A percentile compares a stretch with the other conserved stretches of the same genome.
These are phyloP conservation scores for Brachionus manjavacas DNA, from an alignment of 1,140 invertebrate genomes.

Conservation along the genomic window DNA sequence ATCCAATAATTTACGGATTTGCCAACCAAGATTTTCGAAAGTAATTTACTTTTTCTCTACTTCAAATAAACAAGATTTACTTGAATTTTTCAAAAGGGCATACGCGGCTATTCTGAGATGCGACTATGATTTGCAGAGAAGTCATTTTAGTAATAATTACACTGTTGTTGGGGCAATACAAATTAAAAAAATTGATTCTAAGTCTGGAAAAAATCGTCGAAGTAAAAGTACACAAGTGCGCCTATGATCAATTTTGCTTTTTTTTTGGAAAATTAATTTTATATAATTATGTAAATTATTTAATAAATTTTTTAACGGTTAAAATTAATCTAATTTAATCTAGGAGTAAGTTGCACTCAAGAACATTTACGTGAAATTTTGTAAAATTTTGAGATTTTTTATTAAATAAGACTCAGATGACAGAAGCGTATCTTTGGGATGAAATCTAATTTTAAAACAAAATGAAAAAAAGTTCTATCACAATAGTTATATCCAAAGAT, in stretches of 20 bases:
- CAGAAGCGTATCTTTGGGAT: no score
- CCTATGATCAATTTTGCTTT: not conserved
- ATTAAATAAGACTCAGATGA: no score
- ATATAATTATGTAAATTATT: not conserved
- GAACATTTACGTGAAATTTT: no score
- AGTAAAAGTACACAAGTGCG: conserved; percentile 14
- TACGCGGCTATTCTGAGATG: conserved; percentile 31
- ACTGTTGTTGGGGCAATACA: conserved; percentile 20
- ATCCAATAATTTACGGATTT: conserved; percentile 45
- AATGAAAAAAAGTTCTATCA: no score
- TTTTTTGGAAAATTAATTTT: no score
- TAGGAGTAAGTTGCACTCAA: no score
- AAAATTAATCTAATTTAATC: no score
- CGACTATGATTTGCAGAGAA: not conserved
- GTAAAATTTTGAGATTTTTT: no score
- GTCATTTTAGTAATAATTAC: not conserved
- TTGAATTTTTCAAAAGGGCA: not conserved
- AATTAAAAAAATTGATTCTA: conserved; percentile 11
- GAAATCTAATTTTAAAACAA: no score
- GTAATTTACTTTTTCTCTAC: not conserved
- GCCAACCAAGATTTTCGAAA: conserved; percentile 44
- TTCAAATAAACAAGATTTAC: not conserved
- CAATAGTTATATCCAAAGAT: no score
- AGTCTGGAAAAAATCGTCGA: not conserved
- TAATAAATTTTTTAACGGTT: no score